phyloP scores from a whole-genome alignment of 53 echinoderm and acorn worm species.

The Paracentrotus lividus region DNA sequence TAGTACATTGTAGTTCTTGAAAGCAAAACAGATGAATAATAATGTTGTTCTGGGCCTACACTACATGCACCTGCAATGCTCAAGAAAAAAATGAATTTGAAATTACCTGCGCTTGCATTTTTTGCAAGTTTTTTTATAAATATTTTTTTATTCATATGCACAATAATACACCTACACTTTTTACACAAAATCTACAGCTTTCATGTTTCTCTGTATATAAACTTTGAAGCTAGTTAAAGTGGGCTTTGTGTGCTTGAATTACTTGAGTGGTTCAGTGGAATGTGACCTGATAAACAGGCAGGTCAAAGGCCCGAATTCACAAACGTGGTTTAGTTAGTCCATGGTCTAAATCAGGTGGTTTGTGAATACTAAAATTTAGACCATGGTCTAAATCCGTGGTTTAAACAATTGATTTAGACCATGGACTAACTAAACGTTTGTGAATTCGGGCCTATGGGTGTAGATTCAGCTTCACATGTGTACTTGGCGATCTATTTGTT shows the following conservation, averaged over 20 bases:
- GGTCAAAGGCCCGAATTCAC: too few relatives aligned
- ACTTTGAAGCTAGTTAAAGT: not conserved
- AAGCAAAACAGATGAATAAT: too few relatives aligned
- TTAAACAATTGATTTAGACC: too few relatives aligned
- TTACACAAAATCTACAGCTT: not conserved
- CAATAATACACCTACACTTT: not conserved
- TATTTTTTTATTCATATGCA: too few relatives aligned
- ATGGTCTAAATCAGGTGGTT: too few relatives aligned
- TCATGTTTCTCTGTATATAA: not conserved
- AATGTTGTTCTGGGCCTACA: not conserved
- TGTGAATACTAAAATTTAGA: too few relatives aligned
- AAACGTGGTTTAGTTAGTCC: too few relatives aligned
- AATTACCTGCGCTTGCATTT: not conserved
- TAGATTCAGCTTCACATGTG: slow-evolving; percentile 11
- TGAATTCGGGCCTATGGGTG: too few relatives aligned
- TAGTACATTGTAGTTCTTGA: too few relatives aligned
- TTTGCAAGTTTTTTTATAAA: not conserved
- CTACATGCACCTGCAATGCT: not conserved
- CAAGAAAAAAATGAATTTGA: not conserved
- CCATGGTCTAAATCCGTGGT: too few relatives aligned
- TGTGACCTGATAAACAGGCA: slow-evolving; percentile 48
- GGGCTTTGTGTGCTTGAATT: not conserved
- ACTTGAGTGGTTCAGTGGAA: slow-evolving; percentile 40
- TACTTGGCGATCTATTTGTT: too few relatives aligned
- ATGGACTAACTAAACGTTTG: too few relatives aligned